Conservation (phyloP, 2,113 vertebrate species). For the Ptilonorhynchus violaceus region DNA sequence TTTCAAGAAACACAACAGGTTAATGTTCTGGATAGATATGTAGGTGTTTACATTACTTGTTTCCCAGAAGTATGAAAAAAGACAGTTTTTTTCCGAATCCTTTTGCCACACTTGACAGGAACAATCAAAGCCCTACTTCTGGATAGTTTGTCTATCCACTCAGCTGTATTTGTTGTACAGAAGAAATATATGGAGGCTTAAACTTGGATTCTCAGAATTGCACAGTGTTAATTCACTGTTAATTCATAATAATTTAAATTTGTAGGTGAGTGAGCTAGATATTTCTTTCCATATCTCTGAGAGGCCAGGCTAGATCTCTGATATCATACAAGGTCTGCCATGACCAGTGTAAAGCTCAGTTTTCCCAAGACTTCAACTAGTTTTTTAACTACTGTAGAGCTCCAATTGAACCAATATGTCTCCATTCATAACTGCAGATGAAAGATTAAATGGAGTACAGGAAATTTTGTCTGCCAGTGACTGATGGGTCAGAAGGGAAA, state of each 20-base stretch:
- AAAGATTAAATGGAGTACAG: neutral
- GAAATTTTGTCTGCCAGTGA: neutral
- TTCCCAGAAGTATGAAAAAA: neutral
- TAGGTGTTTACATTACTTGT: neutral
- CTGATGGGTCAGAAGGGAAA: neutral
- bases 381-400: neutral
- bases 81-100: neutral
- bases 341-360: neutral
- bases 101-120: neutral
- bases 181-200: neutral
- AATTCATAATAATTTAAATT: neutral
- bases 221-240: neutral
- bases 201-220: neutral
- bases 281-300: neutral
- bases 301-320: neutral
- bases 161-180: neutral
- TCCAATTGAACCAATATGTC: neutral
- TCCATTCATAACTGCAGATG: neutral
- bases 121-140: neutral
- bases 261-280: neutral
- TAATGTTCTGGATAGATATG: neutral
- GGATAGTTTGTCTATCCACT: neutral
- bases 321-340: neutral
- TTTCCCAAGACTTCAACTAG: neutral
- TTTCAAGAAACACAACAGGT: neutral